phyloP scores from a whole-genome alignment of 2,113 vertebrate species.

The Myocastor coypus region DNA sequence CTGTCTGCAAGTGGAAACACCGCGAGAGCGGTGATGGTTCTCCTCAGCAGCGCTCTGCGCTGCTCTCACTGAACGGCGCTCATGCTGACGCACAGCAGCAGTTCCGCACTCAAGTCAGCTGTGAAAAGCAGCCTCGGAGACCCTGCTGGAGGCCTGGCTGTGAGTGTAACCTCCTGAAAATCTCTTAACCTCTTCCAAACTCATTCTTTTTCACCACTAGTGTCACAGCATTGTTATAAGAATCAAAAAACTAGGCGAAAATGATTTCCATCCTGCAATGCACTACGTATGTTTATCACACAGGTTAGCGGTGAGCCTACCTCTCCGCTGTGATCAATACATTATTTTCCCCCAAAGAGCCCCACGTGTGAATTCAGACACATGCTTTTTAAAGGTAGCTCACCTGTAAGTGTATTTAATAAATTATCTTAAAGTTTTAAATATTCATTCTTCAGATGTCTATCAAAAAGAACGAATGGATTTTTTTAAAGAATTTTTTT shows the following conservation, averaged over 20 bases:
- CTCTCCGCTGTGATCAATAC: constrained; percentile 18
- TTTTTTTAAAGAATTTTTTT: no score
- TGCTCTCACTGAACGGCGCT: background rate
- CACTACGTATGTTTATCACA: background rate
- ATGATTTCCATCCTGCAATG: constrained; percentile 3
- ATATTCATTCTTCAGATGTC: background rate
- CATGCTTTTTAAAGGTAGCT: constrained; percentile 3
- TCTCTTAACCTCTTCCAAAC: background rate
- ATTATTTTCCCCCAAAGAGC: background rate
- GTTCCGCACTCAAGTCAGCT: background rate
- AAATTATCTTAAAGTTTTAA: constrained; percentile 7
- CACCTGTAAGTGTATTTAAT: background rate
- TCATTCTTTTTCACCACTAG: background rate
- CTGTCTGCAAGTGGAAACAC: background rate
- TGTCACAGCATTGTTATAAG: background rate
- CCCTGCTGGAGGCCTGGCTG: background rate
- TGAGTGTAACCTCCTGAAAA: constrained; percentile 5
- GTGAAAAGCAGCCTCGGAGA: background rate
- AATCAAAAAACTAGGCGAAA: background rate
- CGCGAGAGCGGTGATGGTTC: background rate
- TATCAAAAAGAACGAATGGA: background rate
- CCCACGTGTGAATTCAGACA: background rate
- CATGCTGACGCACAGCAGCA: background rate
- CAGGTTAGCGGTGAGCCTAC: background rate
- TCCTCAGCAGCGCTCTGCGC: background rate